Evolutionary conservation across 2,888 invertebrate species (phyloP).

Genomic region (Heteropelma amictum): DNA sequence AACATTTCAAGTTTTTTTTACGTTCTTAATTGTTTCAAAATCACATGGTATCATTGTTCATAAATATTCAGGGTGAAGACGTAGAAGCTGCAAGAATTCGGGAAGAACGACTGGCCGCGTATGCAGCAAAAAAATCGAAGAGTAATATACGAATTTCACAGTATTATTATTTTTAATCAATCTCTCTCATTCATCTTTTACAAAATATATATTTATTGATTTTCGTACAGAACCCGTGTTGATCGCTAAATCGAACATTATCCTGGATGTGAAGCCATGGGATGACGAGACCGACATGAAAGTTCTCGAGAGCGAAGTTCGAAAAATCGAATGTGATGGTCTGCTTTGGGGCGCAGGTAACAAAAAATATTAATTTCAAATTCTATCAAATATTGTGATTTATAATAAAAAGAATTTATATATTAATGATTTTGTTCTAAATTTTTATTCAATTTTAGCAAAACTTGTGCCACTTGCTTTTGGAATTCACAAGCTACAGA

Average conservation of each 20-base stretch:
- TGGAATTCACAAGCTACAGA: slow-evolving; percentile 95
- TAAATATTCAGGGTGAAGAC: slow-evolving; percentile 81
- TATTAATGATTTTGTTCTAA: background rate
- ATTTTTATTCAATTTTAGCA: slow-evolving; percentile 78
- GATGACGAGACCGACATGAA: slow-evolving; percentile 96
- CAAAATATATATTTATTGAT: background rate
- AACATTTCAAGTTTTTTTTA: background rate
- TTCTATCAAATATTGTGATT: too few relatives aligned
- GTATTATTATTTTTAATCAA: slow-evolving; percentile 1
- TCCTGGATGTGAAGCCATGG: slow-evolving; percentile 96
- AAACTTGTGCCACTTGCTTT: slow-evolving; percentile 95
- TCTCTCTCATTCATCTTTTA: background rate
- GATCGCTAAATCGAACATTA: slow-evolving; percentile 96
- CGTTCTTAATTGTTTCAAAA: background rate
- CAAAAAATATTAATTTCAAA: too few relatives aligned
- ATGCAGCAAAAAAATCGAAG: slow-evolving; percentile 94
- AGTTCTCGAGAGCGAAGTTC: slow-evolving; percentile 88
- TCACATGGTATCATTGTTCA: slow-evolving; percentile 14
- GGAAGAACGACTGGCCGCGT: slow-evolving; percentile 92
- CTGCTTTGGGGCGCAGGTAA: slow-evolving; percentile 94
- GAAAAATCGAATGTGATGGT: slow-evolving; percentile 89
- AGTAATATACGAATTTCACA: slow-evolving; percentile 79
- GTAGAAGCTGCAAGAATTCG: slow-evolving; percentile 87
- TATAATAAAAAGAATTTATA: background rate
- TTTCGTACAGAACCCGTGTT: slow-evolving; percentile 85